These are phyloP conservation scores for Argopecten irradians DNA, from an alignment of 1,140 invertebrate genomes.

Conservation along the genomic window DNA sequence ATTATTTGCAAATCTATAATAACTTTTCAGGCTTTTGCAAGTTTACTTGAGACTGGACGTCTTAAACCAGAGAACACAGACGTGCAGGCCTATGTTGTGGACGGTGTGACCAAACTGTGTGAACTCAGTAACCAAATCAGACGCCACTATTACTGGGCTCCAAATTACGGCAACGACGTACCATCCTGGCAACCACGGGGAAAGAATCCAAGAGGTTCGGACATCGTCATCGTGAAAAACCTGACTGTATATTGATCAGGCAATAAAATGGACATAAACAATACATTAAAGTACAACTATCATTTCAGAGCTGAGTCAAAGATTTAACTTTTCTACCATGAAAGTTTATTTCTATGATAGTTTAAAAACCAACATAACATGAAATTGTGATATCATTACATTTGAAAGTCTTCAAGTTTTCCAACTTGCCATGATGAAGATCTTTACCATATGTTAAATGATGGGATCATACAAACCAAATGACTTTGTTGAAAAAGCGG, in stretches of 20 bases:
- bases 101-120: slow-evolving; percentile 71
- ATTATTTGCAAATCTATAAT: no score
- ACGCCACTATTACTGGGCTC: slow-evolving; percentile 75
- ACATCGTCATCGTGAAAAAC: slow-evolving; percentile 51
- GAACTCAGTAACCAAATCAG: slow-evolving; percentile 65
- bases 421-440: no score
- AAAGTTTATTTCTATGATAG: no score
- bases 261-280: not conserved
- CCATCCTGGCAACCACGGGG: slow-evolving; percentile 69
- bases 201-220: slow-evolving; percentile 60
- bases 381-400: no score
- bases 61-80: slow-evolving; percentile 69
- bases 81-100: slow-evolving; percentile 74
- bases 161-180: slow-evolving; percentile 73
- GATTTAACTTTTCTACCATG: no score
- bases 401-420: no score
- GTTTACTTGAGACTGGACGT: slow-evolving; percentile 69
- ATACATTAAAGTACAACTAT: not conserved
- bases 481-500: no score
- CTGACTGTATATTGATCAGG: slow-evolving; percentile 45
- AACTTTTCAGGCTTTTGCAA: slow-evolving; percentile 74
- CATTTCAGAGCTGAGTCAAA: not conserved
- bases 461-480: no score
- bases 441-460: no score
- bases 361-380: no score